Evolutionary conservation across 2,797 vertebrate genomes (phyloP).

Genomic region (Thamnophis elegans): DNA sequence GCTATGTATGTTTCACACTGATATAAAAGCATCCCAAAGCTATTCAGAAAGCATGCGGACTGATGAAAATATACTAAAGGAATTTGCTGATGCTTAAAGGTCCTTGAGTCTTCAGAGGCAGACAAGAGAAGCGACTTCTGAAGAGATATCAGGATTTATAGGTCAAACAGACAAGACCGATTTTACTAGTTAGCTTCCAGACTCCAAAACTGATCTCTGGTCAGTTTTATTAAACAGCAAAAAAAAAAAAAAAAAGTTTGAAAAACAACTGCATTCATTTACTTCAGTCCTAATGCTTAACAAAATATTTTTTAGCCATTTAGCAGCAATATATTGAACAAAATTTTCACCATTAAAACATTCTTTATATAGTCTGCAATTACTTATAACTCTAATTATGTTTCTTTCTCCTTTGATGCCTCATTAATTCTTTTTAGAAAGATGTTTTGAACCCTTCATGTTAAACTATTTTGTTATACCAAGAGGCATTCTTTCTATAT

Average conservation of each 20-base stretch:
- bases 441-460: not conserved
- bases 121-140: not conserved
- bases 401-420: not conserved
- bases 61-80: not conserved
- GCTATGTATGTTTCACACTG: not conserved
- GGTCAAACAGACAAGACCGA: not conserved
- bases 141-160: not conserved
- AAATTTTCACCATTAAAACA: not conserved
- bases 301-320: not conserved
- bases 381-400: not conserved
- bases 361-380: not conserved
- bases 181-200: conserved; percentile 26
- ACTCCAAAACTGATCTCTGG: conserved; percentile 24
- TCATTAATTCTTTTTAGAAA: conserved; percentile 1
- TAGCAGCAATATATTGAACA: not conserved
- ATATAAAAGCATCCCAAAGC: not conserved
- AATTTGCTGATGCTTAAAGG: not conserved
- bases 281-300: not conserved
- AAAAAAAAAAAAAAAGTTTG: not conserved
- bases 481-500: not conserved
- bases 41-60: not conserved
- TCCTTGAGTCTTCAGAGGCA: not conserved
- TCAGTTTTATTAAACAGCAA: not conserved
- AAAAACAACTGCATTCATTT: not conserved
- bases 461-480: not conserved